Conservation (phyloP, 2,888 invertebrate genomes). For the Syrista parreyssii region DNA sequence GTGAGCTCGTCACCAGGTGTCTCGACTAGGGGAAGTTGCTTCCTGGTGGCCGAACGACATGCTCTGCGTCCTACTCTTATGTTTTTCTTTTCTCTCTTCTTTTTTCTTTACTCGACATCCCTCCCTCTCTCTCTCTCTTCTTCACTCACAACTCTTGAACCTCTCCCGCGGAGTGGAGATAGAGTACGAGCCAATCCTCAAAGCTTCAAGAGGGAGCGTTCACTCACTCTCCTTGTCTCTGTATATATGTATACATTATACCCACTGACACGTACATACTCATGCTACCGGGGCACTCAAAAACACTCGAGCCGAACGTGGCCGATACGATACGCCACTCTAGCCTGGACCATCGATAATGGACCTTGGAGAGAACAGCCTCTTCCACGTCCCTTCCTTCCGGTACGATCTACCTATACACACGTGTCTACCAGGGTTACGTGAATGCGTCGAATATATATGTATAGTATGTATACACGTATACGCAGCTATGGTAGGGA, state of each 20-base stretch:
- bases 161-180: neutral
- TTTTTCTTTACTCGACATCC: neutral
- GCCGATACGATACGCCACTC: neutral
- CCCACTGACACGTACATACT: neutral
- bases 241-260: neutral
- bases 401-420: neutral
- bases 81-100: neutral
- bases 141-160: neutral
- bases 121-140: neutral
- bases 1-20: neutral
- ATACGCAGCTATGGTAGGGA: neutral
- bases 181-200: neutral
- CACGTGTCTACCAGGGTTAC: neutral
- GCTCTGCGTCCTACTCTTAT: neutral
- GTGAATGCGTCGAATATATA: neutral
- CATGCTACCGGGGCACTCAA: neutral
- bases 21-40: neutral
- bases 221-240: neutral
- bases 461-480: no score
- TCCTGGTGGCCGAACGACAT: neutral
- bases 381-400: neutral
- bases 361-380: neutral
- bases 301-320: neutral
- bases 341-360: neutral
- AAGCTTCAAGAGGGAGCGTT: neutral